These are phyloP conservation scores for Pyrochroa serraticornis DNA, from an alignment of 2,888 invertebrate species.

Conservation along the genomic window DNA sequence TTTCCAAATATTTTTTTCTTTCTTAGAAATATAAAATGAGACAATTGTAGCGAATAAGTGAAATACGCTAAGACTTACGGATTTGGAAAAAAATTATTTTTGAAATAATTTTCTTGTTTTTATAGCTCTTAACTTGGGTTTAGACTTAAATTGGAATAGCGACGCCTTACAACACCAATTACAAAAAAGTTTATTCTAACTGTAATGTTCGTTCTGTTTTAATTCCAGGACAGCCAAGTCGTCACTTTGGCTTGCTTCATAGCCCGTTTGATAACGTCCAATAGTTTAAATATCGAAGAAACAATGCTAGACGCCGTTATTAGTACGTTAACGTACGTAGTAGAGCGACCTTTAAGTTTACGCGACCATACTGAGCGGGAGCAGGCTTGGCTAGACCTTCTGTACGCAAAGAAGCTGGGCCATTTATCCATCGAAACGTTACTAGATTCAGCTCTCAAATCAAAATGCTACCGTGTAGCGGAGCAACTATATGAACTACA, in stretches of 20 bases:
- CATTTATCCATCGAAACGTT: conserved; percentile 66
- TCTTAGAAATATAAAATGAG: no score
- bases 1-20: no score
- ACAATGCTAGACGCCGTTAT: conserved; percentile 65
- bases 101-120: no score
- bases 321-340: conserved; percentile 54
- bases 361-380: conserved; percentile 72
- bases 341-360: conserved; percentile 45
- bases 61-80: no score
- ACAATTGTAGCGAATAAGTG: no score
- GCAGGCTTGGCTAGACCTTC: conserved; percentile 73
- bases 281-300: conserved; percentile 52
- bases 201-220: conserved; percentile 6
- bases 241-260: conserved; percentile 55
- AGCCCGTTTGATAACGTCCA: conserved; percentile 51
- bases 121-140: no score
- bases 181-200: not conserved
- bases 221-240: conserved; percentile 62
- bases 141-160: no score
- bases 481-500: conserved; percentile 71
- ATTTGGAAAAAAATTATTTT: no score
- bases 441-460: conserved; percentile 66
- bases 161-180: not conserved
- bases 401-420: conserved; percentile 66
- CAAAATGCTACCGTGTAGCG: conserved; percentile 74